Percentiles rank a stretch among this genome's conserved stretches.
These are phyloP conservation scores for Piprites chloris DNA, from an alignment of 2,113 vertebrate species.

Conservation along the genomic window DNA sequence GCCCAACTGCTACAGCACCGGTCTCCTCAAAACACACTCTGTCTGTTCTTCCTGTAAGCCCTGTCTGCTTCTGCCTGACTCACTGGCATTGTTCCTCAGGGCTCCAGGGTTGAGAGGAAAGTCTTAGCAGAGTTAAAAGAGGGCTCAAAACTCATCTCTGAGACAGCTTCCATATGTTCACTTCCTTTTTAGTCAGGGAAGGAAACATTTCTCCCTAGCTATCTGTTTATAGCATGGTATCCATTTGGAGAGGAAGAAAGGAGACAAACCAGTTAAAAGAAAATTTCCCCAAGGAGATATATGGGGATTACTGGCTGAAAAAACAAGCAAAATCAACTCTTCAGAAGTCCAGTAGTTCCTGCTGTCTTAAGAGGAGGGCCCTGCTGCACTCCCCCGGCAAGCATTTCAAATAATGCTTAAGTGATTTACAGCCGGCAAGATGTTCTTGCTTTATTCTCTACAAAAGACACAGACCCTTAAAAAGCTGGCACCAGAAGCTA, in stretches of 20 bases:
- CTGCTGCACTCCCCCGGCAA: background rate
- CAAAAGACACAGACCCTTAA: background rate
- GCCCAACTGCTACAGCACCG: background rate
- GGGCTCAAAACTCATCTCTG: background rate
- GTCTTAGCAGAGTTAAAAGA: background rate
- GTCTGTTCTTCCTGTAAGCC: accelerated
- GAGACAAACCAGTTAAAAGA: background rate
- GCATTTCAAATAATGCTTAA: background rate
- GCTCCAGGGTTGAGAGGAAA: background rate
- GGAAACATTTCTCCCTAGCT: background rate
- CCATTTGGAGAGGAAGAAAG: background rate
- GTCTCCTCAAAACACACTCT: background rate
- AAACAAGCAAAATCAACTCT: background rate
- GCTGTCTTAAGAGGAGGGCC: background rate
- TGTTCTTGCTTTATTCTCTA: background rate
- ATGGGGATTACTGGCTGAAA: background rate
- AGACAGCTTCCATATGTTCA: background rate
- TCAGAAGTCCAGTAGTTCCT: background rate
- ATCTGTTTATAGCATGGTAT: background rate
- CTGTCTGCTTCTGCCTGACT: background rate
- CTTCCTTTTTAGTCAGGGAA: background rate
- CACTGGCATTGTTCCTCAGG: background rate
- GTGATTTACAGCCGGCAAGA: background rate
- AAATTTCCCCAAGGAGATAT: background rate
- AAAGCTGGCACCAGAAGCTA: background rate